Evolutionary conservation across 35 echinoderm and acorn worm genomes (phyloP), one percentile per base, ranked within the genome.

Genomic region (Lytechinus variegatus): DNA sequence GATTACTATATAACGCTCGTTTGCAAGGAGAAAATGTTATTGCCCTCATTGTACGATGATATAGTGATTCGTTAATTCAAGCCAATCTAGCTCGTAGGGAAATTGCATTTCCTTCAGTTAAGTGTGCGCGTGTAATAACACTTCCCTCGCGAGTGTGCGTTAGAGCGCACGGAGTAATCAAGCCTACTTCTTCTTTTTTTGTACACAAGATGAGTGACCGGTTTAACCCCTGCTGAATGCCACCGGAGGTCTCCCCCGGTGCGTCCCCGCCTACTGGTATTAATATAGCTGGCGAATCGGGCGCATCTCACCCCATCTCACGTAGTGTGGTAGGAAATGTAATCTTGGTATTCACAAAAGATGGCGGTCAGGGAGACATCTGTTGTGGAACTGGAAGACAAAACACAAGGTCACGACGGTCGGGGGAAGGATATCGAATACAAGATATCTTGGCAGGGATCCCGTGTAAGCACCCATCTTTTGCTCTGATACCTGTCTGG

Each of bases 71-170:
- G 88, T 90, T 90, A 90, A 90, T 52, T 5, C 33, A 90, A 52
- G 52, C 52, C 88, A 44, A 90, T 90, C 29, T 44, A 28, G 27
- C 88, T 90, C 88, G 13, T 90, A 5, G 88, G 88, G 88, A 90
- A 90, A 90, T 90, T 90, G 88, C 88, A 90, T 90, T 90, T 90
- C 88, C 88, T 90, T 44, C 88, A 90, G 88, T 54, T 52, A 90
- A 90, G 88, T 90, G 88, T 54, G 88, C 52, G 88, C 88, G 28
- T 90, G 88, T 90, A 90, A 90, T 90, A 90, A 44, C 29, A 54
- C 88, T 90, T 90, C 88, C 88, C 88, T 44, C 10, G 16, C 52
- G 11, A 44, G 88, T 90, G 66, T 79, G 66, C 88, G 52, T 90
- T 54, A 44, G 11, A 90, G 88, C 88, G 88, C 88, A 54, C 88